Base-by-base conservation (phyloP, 2,888 invertebrate species). In the Phalera bucephala region DNA sequence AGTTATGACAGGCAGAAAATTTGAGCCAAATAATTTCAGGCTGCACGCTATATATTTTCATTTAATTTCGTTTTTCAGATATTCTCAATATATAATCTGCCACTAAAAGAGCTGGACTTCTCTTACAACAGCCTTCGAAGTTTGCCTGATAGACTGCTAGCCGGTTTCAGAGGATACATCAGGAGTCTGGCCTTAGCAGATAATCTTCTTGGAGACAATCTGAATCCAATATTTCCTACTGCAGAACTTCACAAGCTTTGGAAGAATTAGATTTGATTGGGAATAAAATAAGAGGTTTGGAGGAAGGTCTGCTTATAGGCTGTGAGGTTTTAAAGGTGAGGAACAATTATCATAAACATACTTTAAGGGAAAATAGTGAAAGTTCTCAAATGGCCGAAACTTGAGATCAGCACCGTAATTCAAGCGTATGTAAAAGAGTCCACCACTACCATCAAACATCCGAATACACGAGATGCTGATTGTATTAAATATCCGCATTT, bases 181-280 rank as follows among this genome's bases (percentile, higher is more conserved):
- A 92, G 93, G 11, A 94, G 94, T 57, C 74, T 97, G 23, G 91
- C 92, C 9, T 78, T 97, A 33, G 92, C 94, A 15, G 93, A 96
- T 64, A 97, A 97, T 72, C 85, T 96, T n/a, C 90, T 97, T 14
- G 97, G 97, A 0, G 97, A 97, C 71, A 96, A 95, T 61, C 83
- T 97, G 15, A 97, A 97, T 80, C 97, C 97, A 0, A 96, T 97
- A 52, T 97, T 97, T 78, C 95, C 96, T 11, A 95, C 95, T 25
- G 93, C 94, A 17, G 97, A 97, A 76, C 93, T 97, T 44, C 95
- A 95, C 55, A 93, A 94, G 92, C 93, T 41, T 84, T 97, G 35
- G 92, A 93, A 64, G 80, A 94, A 21, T 79, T 97, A 37, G 96
- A 97, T 72, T 85, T 97, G 26, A 94, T 95, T 33, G 94, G 94